Evolutionary conservation across 2,113 vertebrate genomes (phyloP).

Genomic region (Nannospalax galili): DNA sequence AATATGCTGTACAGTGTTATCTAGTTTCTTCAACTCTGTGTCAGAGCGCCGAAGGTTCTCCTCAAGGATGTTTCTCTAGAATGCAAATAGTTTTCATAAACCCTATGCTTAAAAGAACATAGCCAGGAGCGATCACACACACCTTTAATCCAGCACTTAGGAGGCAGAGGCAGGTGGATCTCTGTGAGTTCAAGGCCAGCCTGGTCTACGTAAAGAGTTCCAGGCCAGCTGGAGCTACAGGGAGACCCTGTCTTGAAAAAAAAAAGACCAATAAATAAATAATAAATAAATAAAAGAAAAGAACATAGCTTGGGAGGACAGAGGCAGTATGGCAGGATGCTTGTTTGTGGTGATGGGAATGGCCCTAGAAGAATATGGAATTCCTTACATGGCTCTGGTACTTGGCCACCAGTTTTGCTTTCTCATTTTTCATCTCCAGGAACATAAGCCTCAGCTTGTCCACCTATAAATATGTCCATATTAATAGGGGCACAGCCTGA

Average conservation of each 20-base stretch:
- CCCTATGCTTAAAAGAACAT: neutral
- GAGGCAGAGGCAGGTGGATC: too few relatives aligned
- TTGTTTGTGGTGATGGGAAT: neutral
- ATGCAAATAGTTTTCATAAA: slow-evolving; percentile 40
- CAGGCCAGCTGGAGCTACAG: too few relatives aligned
- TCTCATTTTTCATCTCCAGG: slow-evolving; percentile 82
- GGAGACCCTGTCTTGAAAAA: too few relatives aligned
- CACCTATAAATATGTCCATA: slow-evolving; percentile 77
- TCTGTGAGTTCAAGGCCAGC: too few relatives aligned
- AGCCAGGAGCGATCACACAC: too few relatives aligned
- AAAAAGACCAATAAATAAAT: too few relatives aligned
- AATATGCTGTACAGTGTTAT: slow-evolving; percentile 88
- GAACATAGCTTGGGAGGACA: neutral
- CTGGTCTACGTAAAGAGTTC: too few relatives aligned
- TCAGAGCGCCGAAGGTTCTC: slow-evolving; percentile 90
- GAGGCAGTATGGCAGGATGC: neutral
- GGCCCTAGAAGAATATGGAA: neutral
- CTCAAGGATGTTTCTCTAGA: slow-evolving; percentile 89
- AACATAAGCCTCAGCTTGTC: slow-evolving; percentile 84
- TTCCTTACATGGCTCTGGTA: slow-evolving; percentile 82
- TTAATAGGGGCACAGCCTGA: neutral
- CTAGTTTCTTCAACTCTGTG: slow-evolving; percentile 89
- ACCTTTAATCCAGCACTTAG: too few relatives aligned
- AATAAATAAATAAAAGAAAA: too few relatives aligned
- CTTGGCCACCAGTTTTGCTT: slow-evolving; percentile 69